Base-by-base conservation (phyloP, 1,140 invertebrate genomes). In the Drosophila malerkotliana region DNA sequence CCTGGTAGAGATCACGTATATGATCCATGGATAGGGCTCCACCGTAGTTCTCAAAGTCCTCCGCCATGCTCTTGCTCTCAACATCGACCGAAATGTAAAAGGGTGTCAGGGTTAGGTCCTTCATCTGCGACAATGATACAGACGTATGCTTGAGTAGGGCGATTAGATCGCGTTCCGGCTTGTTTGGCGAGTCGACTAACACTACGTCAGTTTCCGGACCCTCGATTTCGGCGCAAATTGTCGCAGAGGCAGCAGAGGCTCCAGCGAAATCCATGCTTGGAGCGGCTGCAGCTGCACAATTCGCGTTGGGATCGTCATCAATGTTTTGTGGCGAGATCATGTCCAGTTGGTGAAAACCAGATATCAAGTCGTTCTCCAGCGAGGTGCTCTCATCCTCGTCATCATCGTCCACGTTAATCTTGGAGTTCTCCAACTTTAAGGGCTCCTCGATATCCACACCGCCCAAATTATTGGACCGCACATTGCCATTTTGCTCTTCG, bases 161-260 rank as follows among this genome's bases (percentile, higher is more conserved):
- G 62, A 93, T 91, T 10, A 96, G 90, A 90, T 96, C 94, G 58
- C 93, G 93, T 79, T 94, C 93, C 4, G 95, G 94, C 39, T 93
- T 91, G 1, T 93, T 93, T 0, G 95, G 95, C n/a, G 94, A 94
- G 66, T 96, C 95, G 18, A 96, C 94, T 26, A 93, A 93, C 7
- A 95, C 93, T 1, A 95, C 93, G 90, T 95, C 95, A 30, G 93
- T 94, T 84, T 95, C 95, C 52, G 95, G 94, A 9, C 93, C 94
- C 87, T 95, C 95, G 26, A 95, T 95, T 92, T 96, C 95, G 0
- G 95, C 95, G 7, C 93, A 94, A 21, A 95, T 94, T 15, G 93
- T 91, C 3, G 94, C 93, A 6, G 74, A 41, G 0, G 94, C 94
- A 71, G 94, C 93, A 37, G 93, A 73, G 1, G 57, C 84, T 84